Evolutionary conservation across 1,140 invertebrate genomes (phyloP), one percentile per base, ranked within the genome.

Genomic region (Drosophila serrata): DNA sequence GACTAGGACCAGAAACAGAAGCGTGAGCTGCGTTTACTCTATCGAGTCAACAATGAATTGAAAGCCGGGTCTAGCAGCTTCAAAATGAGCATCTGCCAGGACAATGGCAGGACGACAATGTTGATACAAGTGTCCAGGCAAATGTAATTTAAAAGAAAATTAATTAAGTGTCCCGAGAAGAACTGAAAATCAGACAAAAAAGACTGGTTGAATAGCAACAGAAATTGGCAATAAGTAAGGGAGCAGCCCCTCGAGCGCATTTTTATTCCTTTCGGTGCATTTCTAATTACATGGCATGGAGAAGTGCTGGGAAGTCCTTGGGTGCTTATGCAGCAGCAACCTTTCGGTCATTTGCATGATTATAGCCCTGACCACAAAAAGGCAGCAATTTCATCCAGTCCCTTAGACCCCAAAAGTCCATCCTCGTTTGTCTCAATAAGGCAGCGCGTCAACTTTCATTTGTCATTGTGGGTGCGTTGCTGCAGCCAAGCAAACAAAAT

Each of bases 401-500:
- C 29, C 31, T 24, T 45, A 24, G 29, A 24, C 29, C 46, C 48
- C 42, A 31, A 13, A 39, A 19, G 24, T 64, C 33, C 59, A 39
- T 31, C 42, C 68, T 72, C 67, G 59, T 79, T 78, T 90, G 80
- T 90, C 85, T 88, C 77, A 90, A 88, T 88, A 70, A 90, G 75
- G 31, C 46, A 46, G 22, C 35, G 70, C 74, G 81, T 90, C 85
- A 90, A 74, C 86, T 81, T 85, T 90, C 85, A 90, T 90, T 90
- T 90, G 78, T 85, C 81, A 81, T 78, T 87, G 85, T 72, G 61
- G 64, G 79, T 67, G 63, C 61, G 65, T 37, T 45, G 57, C 40
- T 61, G 64, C 65, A 79, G 57, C 56, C 60, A 81, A 85, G 81
- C 85, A 90, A 90, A 90, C 81, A 85, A 88, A 90, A 88, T 90